Base-by-base conservation (phyloP, 2,113 vertebrate genomes). In the Petroica traversi region DNA sequence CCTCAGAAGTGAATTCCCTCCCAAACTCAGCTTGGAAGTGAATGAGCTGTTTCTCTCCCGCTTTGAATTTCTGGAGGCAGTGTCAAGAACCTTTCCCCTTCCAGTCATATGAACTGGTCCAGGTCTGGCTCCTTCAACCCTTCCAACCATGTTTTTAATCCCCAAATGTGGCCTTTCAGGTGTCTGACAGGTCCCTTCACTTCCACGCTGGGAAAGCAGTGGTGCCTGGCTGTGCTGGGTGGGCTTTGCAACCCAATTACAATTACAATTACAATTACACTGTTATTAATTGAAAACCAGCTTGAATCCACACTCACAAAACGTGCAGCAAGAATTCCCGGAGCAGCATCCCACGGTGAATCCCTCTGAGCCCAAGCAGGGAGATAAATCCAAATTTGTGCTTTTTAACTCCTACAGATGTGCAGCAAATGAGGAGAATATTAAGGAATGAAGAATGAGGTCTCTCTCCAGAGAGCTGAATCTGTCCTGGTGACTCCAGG, bases 341-440 rank as follows among this genome's bases (percentile, higher is more conserved):
- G 49, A 22, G 73, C 19, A 4, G 54, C 69, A 26, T 89, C 62
- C 33, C 62, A 0, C 19, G 41, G 33, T 66, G 85, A 94, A 36
- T 88, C 68, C 68, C 88, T 8, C 79, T 79, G 82, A 92, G 86
- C 58, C 2, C 2, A 43, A 92, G 43, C 51, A 54, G 40, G 12
- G 40, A 74, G 59, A 80, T 49, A 86, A 93, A 83, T 94, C 91
- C 91, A 34, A 54, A 49, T 83, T 94, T 79, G 78, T 85, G 79
- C 34, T 85, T 93, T 88, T 85, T 49, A 76, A 43, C 49, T 85
- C 4, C 71, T 73, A 1, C 33, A 64, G n/a, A 36, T 2, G 2
- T 14, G 82, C 51, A 25, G 82, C 28, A 51, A 58, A 36, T n/a
- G 5, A 1, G 1, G 72, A 48, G 31, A 12, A 19, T 68, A 25